Evolutionary conservation across 2,888 invertebrate genomes (phyloP).

Genomic region (Troilus luridus): DNA sequence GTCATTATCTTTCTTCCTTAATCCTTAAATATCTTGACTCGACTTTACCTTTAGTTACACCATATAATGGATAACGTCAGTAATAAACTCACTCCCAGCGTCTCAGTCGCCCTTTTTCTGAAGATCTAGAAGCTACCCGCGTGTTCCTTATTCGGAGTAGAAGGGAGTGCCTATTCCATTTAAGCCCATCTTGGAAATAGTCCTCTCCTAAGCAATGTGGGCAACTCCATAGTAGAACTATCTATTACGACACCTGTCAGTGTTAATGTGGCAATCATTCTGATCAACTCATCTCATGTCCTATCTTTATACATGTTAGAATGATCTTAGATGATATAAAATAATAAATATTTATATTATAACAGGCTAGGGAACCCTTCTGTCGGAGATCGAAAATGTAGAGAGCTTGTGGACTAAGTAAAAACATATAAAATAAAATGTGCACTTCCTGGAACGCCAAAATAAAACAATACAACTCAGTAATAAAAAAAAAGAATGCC

Average conservation of each 20-base stretch:
- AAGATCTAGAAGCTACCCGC: neutral
- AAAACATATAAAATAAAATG: too few relatives aligned
- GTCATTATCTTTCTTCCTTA: too few relatives aligned
- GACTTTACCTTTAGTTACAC: neutral
- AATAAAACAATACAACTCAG: too few relatives aligned
- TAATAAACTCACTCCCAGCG: neutral
- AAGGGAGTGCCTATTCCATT: neutral
- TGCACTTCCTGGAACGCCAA: too few relatives aligned
- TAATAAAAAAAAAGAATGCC: too few relatives aligned
- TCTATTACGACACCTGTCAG: constrained; percentile 20
- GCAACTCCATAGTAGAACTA: neutral
- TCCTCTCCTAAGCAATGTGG: neutral
- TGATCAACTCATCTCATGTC: neutral
- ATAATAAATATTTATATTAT: too few relatives aligned
- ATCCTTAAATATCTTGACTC: too few relatives aligned
- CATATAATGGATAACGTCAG: neutral
- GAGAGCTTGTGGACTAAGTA: too few relatives aligned
- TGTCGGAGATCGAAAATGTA: too few relatives aligned
- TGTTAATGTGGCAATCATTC: neutral
- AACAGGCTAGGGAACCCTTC: too few relatives aligned
- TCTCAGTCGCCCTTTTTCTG: neutral
- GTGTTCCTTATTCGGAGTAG: neutral
- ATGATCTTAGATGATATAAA: too few relatives aligned
- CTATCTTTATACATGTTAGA: neutral
- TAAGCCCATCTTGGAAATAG: neutral